Evolutionary conservation across 2,113 vertebrate species (phyloP).

Genomic region (Acanthochromis polyacanthus): DNA sequence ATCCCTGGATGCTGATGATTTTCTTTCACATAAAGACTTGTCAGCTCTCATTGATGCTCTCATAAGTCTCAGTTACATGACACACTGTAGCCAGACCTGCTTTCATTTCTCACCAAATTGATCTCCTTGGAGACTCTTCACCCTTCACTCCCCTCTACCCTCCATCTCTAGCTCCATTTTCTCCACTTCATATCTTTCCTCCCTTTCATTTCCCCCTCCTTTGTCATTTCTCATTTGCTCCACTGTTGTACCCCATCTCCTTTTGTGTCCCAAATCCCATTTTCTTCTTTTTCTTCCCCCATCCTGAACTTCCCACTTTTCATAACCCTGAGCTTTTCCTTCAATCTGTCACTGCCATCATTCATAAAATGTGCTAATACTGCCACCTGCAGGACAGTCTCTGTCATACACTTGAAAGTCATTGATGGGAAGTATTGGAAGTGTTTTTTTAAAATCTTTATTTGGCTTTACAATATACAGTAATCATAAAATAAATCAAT

Average conservation of each 20-base stretch:
- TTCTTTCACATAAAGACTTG: slow-evolving; percentile 51
- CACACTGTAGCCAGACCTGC: neutral
- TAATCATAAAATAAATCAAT: too few species aligned
- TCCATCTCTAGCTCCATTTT: neutral
- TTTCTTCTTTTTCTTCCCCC: neutral
- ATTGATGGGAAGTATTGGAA: neutral
- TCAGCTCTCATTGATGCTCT: slow-evolving; percentile 28
- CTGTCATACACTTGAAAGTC: neutral
- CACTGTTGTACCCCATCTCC: neutral
- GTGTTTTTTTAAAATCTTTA: too few species aligned
- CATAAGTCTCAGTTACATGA: slow-evolving; percentile 48
- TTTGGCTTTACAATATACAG: too few species aligned
- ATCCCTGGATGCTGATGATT: slow-evolving; percentile 7
- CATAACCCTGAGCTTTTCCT: neutral
- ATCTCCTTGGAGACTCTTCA: neutral
- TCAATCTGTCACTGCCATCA: neutral
- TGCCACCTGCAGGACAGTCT: slow-evolving; percentile 52
- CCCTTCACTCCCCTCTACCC: neutral
- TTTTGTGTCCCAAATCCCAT: neutral
- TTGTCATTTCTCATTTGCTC: neutral
- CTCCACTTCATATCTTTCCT: neutral
- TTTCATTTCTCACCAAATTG: slow-evolving; percentile 28
- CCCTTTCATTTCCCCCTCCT: neutral
- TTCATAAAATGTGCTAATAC: slow-evolving; percentile 5
- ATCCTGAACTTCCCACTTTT: neutral